A percentile compares a stretch with the other conserved stretches of the same genome.
Conservation (phyloP, 2,797 vertebrate species). For the Podargus strigoides region DNA sequence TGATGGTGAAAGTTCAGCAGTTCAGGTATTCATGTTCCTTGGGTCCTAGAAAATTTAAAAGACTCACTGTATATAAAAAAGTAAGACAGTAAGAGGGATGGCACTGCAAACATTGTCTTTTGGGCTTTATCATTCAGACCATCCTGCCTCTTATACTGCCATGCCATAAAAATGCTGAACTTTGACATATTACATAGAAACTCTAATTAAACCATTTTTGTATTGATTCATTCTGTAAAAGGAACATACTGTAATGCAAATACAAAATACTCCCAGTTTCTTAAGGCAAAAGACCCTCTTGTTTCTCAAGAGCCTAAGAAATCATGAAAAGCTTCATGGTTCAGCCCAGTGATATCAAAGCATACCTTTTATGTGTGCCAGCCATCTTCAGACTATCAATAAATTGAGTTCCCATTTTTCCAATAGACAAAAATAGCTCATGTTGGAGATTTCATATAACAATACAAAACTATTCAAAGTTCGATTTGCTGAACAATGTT, state of each 20-base stretch:
- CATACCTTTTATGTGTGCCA: neutral
- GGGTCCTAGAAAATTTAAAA: neutral
- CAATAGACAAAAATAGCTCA: neutral
- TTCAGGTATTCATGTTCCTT: neutral
- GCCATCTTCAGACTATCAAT: neutral
- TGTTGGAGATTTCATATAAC: neutral
- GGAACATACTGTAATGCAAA: neutral
- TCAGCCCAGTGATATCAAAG: neutral
- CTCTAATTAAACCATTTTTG: neutral
- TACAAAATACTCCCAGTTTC: neutral
- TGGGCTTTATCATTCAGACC: neutral
- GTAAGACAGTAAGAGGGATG: neutral
- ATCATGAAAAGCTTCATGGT: neutral
- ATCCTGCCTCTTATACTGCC: neutral
- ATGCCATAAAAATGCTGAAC: neutral
- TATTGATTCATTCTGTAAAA: neutral
- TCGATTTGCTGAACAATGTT: neutral
- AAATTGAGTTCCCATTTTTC: neutral
- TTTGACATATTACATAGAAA: neutral
- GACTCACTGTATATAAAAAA: neutral
- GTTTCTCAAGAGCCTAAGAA: neutral
- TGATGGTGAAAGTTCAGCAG: neutral
- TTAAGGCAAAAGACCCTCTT: neutral
- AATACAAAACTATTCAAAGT: neutral
- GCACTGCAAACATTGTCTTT: neutral